These are phyloP conservation scores for Panthera leo DNA, from an alignment of 2,113 vertebrate species.

Conservation along the genomic window DNA sequence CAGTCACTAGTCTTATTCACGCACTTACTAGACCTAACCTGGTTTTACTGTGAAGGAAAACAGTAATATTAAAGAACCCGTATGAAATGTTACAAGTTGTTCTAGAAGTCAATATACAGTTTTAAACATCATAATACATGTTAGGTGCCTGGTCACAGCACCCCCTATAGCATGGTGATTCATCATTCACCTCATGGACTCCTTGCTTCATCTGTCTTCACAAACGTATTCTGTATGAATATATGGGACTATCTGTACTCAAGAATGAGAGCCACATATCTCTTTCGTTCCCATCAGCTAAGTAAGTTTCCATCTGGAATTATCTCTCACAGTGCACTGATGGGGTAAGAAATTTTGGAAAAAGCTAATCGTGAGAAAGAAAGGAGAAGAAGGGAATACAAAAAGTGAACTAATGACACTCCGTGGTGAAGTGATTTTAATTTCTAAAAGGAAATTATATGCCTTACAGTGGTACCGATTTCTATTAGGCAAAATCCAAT, in stretches of 20 bases:
- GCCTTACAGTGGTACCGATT: neutral
- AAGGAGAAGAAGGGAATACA: neutral
- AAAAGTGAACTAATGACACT: neutral
- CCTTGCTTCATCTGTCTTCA: neutral
- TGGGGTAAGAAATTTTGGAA: neutral
- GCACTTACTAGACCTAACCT: neutral
- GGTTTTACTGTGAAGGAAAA: neutral
- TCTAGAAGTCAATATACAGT: neutral
- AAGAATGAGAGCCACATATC: neutral
- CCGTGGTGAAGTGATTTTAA: neutral
- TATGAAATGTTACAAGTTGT: neutral
- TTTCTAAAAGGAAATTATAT: conserved; percentile 13
- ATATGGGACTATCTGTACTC: neutral
- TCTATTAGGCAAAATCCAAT: conserved; percentile 5
- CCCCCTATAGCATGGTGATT: neutral
- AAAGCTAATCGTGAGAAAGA: neutral
- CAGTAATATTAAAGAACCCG: neutral
- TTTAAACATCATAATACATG: neutral
- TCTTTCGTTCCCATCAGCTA: neutral
- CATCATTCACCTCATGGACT: neutral
- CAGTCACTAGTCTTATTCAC: neutral
- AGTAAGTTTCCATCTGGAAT: neutral
- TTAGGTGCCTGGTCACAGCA: neutral
- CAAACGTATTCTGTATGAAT: neutral
- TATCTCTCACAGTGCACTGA: neutral